Percentiles rank a stretch among this genome's conserved stretches.
Conservation (phyloP, 2,888 invertebrate species). For the Ophioninae sp. region DNA sequence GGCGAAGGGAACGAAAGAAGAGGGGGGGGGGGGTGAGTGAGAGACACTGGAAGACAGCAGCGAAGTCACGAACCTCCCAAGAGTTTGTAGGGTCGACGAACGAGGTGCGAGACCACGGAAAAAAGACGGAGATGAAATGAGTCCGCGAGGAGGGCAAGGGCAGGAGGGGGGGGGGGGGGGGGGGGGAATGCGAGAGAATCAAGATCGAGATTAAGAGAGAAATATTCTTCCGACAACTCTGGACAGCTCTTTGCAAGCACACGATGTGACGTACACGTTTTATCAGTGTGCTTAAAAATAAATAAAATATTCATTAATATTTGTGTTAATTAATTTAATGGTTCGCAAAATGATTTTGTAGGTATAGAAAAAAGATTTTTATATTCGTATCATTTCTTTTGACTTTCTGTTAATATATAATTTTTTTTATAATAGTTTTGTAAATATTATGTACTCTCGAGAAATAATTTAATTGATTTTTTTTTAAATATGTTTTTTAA, state of each 20-base stretch:
- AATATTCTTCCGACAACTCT: conserved; percentile 58
- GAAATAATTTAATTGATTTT: too few species aligned
- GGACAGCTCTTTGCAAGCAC: conserved; percentile 24
- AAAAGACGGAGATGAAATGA: neutral
- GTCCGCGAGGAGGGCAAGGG: neutral
- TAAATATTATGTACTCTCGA: too few species aligned
- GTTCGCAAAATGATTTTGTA: too few species aligned
- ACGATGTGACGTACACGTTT: neutral
- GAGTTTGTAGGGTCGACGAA: conserved; percentile 47
- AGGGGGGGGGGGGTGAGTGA: conserved; percentile 13
- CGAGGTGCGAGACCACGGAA: conserved; percentile 53
- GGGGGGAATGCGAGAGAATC: conserved; percentile 28
- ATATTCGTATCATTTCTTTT: too few species aligned
- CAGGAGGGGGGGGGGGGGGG: neutral
- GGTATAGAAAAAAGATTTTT: too few species aligned
- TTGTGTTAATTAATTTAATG: too few species aligned
- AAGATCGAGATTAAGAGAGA: conserved; percentile 49
- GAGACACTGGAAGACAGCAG: conserved; percentile 29
- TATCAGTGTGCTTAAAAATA: neutral
- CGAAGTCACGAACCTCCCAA: conserved; percentile 48
- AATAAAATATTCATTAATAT: too few species aligned
- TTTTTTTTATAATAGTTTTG: too few species aligned
- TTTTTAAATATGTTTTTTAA: too few species aligned
- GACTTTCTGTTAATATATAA: too few species aligned
- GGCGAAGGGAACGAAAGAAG: conserved; percentile 19